These are phyloP conservation scores for Thamnaconus septentrionalis DNA, from an alignment of 2,113 vertebrate species.

Conservation along the genomic window DNA sequence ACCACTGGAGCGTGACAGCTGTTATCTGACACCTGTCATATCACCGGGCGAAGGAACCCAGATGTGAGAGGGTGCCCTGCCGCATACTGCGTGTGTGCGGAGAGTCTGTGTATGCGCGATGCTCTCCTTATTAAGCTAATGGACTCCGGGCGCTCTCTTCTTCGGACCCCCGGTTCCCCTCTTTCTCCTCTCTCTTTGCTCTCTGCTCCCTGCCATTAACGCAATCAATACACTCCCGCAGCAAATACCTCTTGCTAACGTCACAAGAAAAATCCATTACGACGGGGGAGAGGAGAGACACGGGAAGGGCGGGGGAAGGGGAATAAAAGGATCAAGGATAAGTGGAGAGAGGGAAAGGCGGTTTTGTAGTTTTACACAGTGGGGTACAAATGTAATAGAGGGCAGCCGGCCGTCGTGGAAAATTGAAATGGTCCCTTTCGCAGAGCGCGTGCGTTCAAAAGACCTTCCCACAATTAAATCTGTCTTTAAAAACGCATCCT, in stretches of 20 bases:
- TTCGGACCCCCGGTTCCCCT: conserved; percentile 36
- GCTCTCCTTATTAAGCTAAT: conserved; percentile 78
- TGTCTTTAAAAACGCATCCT: conserved; percentile 38
- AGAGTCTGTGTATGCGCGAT: conserved; percentile 29
- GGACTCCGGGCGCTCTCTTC: conserved; percentile 64
- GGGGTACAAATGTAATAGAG: conserved; percentile 29
- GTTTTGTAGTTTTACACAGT: conserved; percentile 53
- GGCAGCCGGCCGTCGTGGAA: background rate
- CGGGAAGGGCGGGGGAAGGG: conserved; percentile 18
- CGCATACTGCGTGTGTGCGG: conserved; percentile 19
- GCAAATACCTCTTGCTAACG: conserved; percentile 67
- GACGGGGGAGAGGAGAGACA: conserved; percentile 46
- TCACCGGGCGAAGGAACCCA: conserved; percentile 51
- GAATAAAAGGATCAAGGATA: conserved; percentile 47
- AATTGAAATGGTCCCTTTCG: too few relatives aligned
- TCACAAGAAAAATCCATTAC: conserved; percentile 75
- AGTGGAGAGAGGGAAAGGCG: conserved; percentile 21
- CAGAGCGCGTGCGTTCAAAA: conserved; percentile 19
- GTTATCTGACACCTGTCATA: conserved; percentile 67
- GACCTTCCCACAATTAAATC: conserved; percentile 8
- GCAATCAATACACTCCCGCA: conserved; percentile 74
- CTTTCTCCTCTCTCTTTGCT: conserved; percentile 49
- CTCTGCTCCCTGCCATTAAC: conserved; percentile 69
- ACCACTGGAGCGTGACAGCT: conserved; percentile 42
- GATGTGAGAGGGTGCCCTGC: background rate